Evolutionary conservation across 2,113 vertebrate genomes (phyloP).

Genomic region (Rhinoptilus africanus): DNA sequence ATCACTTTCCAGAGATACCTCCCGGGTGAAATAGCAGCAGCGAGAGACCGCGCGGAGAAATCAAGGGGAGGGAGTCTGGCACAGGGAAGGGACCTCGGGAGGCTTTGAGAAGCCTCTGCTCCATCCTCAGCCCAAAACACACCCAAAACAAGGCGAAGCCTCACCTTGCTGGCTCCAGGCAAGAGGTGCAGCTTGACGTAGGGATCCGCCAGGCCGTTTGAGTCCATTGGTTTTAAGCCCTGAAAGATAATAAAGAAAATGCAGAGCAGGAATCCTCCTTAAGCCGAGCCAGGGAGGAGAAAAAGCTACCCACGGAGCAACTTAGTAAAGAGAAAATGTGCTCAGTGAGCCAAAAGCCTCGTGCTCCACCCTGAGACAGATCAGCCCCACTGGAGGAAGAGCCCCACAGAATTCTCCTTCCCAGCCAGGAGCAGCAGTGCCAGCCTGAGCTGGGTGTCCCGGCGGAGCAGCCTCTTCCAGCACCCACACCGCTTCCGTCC

Average conservation of each 20-base stretch:
- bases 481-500: neutral
- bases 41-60: rapidly evolving
- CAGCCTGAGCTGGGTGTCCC: neutral
- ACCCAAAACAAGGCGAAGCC: neutral
- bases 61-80: neutral
- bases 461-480: neutral
- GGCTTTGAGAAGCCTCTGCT: neutral
- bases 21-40: neutral
- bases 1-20: neutral
- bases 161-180: slow-evolving; percentile 96
- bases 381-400: neutral
- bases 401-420: no score
- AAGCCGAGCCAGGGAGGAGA: neutral
- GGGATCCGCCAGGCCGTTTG: slow-evolving; percentile 92
- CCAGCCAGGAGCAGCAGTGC: neutral
- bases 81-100: neutral
- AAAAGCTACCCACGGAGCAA: rapidly evolving
- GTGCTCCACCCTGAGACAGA: rapidly evolving
- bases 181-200: slow-evolving; percentile 95
- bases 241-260: slow-evolving; percentile 28
- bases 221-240: slow-evolving; percentile 97
- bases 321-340: rapidly evolving
- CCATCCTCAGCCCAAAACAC: neutral
- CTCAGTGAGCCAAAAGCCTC: neutral
- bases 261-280: rapidly evolving